These are phyloP conservation scores for Phodopus roborovskii DNA, from an alignment of 2,113 vertebrate genomes.

Conservation along the genomic window DNA sequence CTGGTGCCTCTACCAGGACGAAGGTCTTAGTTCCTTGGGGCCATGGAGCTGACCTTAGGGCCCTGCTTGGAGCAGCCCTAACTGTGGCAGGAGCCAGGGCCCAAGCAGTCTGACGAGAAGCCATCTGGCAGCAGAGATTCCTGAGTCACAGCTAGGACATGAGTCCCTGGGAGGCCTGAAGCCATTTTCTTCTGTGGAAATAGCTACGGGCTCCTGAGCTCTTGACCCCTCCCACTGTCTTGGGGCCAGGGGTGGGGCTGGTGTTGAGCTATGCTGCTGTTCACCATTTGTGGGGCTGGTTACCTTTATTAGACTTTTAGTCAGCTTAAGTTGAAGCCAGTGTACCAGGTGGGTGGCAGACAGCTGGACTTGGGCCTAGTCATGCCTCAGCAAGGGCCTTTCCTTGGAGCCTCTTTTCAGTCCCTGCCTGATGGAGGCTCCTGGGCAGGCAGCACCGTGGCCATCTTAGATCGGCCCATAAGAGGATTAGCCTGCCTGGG, in stretches of 20 bases:
- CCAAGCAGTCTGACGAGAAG: neutral
- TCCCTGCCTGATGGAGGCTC: neutral
- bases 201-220: neutral
- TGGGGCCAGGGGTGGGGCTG: neutral
- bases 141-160: conserved; percentile 58
- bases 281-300: too few relatives aligned
- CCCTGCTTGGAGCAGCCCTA: neutral
- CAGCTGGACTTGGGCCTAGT: accelerated
- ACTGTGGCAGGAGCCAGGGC: neutral
- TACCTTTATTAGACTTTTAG: neutral
- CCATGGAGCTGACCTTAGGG: neutral
- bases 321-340: neutral
- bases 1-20: neutral
- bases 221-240: accelerated
- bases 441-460: accelerated
- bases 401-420: neutral
- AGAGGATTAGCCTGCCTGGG: too few relatives aligned
- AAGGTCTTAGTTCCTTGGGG: neutral
- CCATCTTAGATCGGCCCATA: neutral
- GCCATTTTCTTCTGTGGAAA: conserved; percentile 69
- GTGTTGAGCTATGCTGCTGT: neutral
- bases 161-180: conserved; percentile 29
- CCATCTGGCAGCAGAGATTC: neutral
- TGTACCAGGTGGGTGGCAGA: neutral
- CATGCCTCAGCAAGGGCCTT: neutral